Evolutionary conservation across 2,797 vertebrate genomes (phyloP).

Genomic region (Clarias laeviceps): DNA sequence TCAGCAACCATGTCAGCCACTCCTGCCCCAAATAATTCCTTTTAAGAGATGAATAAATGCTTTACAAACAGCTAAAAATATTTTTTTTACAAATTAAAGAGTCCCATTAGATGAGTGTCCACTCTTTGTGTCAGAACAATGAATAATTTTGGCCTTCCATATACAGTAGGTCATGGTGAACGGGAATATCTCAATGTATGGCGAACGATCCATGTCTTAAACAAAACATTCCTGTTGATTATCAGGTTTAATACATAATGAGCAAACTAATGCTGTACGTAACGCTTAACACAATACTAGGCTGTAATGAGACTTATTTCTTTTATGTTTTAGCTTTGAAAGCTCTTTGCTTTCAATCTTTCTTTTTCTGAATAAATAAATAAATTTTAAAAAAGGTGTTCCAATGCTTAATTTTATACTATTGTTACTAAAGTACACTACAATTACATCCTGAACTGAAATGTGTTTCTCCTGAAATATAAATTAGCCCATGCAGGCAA

Average conservation of each 20-base stretch:
- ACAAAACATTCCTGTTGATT: neutral
- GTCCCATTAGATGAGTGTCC: neutral
- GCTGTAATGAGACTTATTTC: neutral
- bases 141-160: neutral
- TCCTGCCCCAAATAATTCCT: too few species aligned
- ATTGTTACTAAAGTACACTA: neutral
- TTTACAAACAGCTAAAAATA: neutral
- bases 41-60: neutral
- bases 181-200: neutral
- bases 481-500: neutral
- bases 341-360: neutral
- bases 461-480: neutral
- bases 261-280: neutral
- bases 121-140: neutral
- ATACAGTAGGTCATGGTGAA: neutral
- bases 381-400: too few species aligned
- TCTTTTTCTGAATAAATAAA: neutral
- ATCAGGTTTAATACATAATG: neutral
- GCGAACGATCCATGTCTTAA: neutral
- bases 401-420: neutral
- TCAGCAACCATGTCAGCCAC: too few species aligned
- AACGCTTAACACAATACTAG: neutral
- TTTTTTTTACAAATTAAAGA: neutral
- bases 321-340: neutral
- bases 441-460: neutral